Conservation (phyloP, 2,797 vertebrate genomes). For the Pipistrellus nathusii region DNA sequence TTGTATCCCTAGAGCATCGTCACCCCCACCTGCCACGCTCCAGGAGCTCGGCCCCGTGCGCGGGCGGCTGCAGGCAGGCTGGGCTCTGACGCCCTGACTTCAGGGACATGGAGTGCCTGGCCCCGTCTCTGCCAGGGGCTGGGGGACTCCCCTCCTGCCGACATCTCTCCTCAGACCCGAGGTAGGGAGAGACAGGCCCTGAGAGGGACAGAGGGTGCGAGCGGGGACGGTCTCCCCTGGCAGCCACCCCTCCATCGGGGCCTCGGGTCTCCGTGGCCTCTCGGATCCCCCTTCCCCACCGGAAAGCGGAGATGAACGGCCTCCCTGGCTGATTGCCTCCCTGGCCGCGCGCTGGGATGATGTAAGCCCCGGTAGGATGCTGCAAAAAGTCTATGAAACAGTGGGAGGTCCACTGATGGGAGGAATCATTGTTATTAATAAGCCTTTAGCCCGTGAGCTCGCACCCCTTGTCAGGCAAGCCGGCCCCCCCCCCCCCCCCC, state of each 20-base stretch:
- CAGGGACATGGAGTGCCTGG: background rate
- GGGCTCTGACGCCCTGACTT: background rate
- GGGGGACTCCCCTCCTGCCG: background rate
- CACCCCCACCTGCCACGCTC: background rate
- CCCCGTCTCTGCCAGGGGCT: background rate
- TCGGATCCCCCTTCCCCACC: background rate
- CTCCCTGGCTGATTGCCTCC: background rate
- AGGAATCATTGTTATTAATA: background rate
- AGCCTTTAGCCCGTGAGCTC: background rate
- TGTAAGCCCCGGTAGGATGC: background rate
- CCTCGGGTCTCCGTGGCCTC: background rate
- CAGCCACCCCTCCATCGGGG: background rate
- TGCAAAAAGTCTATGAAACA: background rate
- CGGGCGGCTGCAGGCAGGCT: background rate
- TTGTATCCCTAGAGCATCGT: background rate
- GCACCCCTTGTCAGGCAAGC: background rate
- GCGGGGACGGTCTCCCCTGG: background rate
- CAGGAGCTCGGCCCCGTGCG: background rate
- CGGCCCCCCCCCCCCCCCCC: too few relatives aligned
- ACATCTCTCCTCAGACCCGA: too few relatives aligned
- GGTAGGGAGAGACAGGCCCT: background rate
- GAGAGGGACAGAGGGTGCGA: background rate
- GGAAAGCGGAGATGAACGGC: slow-evolving; percentile 66
- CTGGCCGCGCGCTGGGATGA: background rate
- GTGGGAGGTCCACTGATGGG: background rate